Percentiles rank a stretch among this genome's conserved stretches.
Evolutionary conservation across 2,797 vertebrate genomes (phyloP).

Genomic region (Periophthalmus magnuspinnatus): DNA sequence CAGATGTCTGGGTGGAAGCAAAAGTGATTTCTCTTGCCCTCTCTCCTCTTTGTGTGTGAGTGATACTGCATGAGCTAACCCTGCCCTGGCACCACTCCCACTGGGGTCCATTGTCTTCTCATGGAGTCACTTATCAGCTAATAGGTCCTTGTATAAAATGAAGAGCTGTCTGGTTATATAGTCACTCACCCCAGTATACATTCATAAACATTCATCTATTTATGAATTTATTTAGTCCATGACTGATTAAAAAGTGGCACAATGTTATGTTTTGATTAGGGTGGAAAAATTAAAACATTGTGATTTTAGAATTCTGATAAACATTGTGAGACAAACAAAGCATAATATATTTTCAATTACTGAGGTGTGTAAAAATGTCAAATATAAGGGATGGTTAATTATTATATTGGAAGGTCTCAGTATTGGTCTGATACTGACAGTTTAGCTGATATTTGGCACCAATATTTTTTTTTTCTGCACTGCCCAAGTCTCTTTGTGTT

Average conservation of each 20-base stretch:
- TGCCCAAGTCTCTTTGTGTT: no score
- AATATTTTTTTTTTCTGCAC: no score
- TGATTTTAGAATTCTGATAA: no score
- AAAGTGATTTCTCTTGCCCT: conserved; percentile 35
- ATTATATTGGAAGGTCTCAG: no score
- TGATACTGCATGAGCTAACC: conserved; percentile 17
- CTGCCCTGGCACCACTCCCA: conserved; percentile 54
- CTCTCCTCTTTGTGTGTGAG: conserved; percentile 25
- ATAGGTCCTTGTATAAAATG: conserved; percentile 49
- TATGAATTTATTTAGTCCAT: not conserved
- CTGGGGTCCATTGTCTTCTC: conserved; percentile 44
- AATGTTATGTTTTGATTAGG: no score
- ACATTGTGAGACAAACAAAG: no score
- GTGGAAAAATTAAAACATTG: no score
- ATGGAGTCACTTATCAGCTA: conserved; percentile 54
- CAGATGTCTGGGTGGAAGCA: conserved; percentile 68
- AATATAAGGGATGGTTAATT: no score
- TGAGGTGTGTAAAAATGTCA: not conserved
- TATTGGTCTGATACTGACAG: no score
- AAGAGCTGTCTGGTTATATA: conserved; percentile 56
- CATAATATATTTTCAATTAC: not conserved
- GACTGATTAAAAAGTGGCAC: no score
- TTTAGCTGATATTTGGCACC: no score
- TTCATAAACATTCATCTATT: not conserved
- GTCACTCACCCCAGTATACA: not conserved